A percentile compares a stretch with the other conserved stretches of the same genome.
phyloP scores from a whole-genome alignment of 2,888 invertebrate species.

The Busseola fusca region DNA sequence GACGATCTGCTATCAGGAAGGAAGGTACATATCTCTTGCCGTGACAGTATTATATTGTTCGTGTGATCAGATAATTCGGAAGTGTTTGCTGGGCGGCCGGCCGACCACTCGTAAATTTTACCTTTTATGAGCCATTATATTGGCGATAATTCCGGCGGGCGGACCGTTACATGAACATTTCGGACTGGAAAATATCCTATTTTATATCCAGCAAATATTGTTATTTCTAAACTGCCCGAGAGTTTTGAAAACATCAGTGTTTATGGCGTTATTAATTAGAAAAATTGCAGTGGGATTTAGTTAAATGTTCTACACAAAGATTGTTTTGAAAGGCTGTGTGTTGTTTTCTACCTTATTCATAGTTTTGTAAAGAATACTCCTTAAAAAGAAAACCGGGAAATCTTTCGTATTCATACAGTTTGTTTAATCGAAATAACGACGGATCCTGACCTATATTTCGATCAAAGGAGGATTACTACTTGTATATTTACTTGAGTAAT shows the following conservation, averaged over 20 bases:
- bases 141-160: constrained; percentile 74
- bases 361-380: constrained; percentile 1
- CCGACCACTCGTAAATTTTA: constrained; percentile 80
- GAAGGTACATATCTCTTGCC: constrained; percentile 55
- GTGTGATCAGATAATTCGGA: constrained; percentile 78
- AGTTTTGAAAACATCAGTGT: constrained; percentile 33
- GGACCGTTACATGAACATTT: constrained; percentile 72
- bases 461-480: constrained; percentile 48
- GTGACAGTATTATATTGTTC: constrained; percentile 59
- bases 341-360: not conserved
- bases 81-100: constrained; percentile 68
- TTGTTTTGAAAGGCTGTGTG: not conserved
- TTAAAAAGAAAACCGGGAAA: constrained; percentile 25
- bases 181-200: constrained; percentile 62
- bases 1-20: constrained; percentile 53
- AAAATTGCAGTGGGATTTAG: constrained; percentile 1
- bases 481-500: constrained; percentile 57
- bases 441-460: constrained; percentile 62
- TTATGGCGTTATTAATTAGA: constrained; percentile 24
- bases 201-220: constrained; percentile 56
- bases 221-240: constrained; percentile 34
- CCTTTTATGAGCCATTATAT: constrained; percentile 84
- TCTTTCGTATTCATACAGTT: constrained; percentile 37
- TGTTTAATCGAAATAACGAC: constrained; percentile 56
- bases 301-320: not conserved